Evolutionary conservation across 2,113 vertebrate genomes (phyloP).

Genomic region (Phainopepla nitens): DNA sequence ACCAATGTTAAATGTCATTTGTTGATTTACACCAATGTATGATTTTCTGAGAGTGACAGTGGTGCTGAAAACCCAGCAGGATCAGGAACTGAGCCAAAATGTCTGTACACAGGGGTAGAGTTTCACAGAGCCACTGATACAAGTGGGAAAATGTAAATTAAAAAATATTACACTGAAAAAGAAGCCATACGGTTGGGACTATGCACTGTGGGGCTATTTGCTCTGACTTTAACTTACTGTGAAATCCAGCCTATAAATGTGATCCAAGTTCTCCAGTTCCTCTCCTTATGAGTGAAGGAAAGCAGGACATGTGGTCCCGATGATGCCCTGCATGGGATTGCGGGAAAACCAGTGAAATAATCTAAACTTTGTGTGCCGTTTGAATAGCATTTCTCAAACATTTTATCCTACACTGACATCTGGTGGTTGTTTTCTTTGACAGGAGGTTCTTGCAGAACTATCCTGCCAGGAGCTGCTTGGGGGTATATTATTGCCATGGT

Average conservation of each 20-base stretch:
- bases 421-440: conserved; percentile 48
- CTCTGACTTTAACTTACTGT: neutral
- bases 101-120: neutral
- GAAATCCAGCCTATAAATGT: neutral
- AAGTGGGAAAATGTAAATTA: neutral
- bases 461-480: neutral
- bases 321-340: neutral
- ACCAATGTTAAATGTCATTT: neutral
- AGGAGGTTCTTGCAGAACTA: neutral
- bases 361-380: neutral
- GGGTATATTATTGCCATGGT: neutral
- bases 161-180: neutral
- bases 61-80: neutral
- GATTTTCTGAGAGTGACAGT: neutral
- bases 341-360: neutral
- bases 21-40: neutral
- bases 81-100: neutral
- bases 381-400: neutral
- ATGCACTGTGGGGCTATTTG: neutral
- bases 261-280: neutral
- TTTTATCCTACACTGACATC: conserved; percentile 64
- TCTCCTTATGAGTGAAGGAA: neutral
- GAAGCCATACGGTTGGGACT: neutral
- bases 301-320: neutral
- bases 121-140: neutral